phyloP scores from a whole-genome alignment of 2,113 vertebrate species.

The Nesoenas mayeri region DNA sequence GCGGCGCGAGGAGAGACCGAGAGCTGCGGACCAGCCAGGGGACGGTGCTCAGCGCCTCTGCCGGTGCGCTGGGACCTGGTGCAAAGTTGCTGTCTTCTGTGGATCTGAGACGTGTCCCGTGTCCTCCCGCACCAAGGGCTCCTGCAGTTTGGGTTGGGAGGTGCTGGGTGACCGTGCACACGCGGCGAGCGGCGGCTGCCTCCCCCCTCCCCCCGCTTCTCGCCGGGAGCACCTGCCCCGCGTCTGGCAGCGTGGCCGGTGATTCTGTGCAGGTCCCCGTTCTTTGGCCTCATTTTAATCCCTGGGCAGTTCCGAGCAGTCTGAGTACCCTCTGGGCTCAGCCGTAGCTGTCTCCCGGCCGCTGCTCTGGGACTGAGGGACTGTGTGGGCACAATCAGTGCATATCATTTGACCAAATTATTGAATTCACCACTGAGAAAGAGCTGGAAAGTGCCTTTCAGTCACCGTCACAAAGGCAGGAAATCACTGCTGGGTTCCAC shows the following conservation, averaged over 20 bases:
- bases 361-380: neutral
- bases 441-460: neutral
- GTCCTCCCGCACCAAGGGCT: neutral
- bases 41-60: neutral
- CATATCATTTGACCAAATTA: neutral
- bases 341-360: neutral
- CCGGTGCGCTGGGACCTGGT: accelerated
- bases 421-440: neutral
- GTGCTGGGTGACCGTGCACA: neutral
- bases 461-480: neutral
- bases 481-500: neutral
- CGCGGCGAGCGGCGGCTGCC: neutral
- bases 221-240: neutral
- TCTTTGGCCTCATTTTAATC: neutral
- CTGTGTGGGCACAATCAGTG: neutral
- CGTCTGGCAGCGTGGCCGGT: accelerated
- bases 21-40: neutral
- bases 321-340: neutral
- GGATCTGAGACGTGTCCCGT: accelerated
- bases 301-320: neutral
- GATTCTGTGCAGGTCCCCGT: neutral
- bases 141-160: neutral
- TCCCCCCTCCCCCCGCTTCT: neutral
- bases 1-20: neutral
- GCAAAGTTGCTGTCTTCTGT: neutral